A percentile compares a stretch with the other conserved stretches of the same genome.
These are phyloP conservation scores for Myotis lucifugus DNA, from an alignment of 2,113 vertebrate genomes.

Conservation along the genomic window DNA sequence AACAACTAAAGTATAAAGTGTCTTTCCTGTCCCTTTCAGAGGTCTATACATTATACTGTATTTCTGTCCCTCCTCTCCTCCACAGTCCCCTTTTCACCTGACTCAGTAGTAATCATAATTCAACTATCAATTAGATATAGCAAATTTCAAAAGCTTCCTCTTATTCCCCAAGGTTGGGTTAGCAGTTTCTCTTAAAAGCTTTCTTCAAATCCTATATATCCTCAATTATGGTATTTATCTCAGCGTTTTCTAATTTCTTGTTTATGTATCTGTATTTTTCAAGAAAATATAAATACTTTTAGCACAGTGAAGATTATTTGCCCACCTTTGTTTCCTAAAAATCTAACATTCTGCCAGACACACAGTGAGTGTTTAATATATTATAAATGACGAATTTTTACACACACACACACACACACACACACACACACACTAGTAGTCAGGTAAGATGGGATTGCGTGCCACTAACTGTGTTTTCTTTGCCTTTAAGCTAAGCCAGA, in stretches of 20 bases:
- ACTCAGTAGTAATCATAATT: not conserved
- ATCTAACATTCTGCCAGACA: not conserved
- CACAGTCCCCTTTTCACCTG: not conserved
- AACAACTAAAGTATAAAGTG: not conserved
- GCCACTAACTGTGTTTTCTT: slow-evolving; percentile 62
- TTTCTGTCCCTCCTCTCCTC: not conserved
- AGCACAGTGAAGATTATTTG: not conserved
- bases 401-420: not conserved
- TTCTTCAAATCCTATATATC: not conserved
- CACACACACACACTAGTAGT: not conserved
- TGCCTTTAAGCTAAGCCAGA: slow-evolving; percentile 82
- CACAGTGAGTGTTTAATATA: not conserved
- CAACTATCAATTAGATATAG: not conserved
- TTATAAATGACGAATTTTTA: not conserved
- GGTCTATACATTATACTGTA: not conserved
- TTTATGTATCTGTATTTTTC: not conserved
- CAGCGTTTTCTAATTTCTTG: not conserved
- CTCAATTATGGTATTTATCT: not conserved
- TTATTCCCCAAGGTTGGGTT: not conserved
- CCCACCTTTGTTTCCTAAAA: not conserved
- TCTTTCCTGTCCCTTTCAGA: not conserved
- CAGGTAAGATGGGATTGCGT: not conserved
- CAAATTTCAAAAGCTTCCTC: not conserved
- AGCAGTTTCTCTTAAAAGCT: not conserved
- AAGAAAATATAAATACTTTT: not conserved